phyloP scores from a whole-genome alignment of 2,888 invertebrate species.

The Lottia scabra region DNA sequence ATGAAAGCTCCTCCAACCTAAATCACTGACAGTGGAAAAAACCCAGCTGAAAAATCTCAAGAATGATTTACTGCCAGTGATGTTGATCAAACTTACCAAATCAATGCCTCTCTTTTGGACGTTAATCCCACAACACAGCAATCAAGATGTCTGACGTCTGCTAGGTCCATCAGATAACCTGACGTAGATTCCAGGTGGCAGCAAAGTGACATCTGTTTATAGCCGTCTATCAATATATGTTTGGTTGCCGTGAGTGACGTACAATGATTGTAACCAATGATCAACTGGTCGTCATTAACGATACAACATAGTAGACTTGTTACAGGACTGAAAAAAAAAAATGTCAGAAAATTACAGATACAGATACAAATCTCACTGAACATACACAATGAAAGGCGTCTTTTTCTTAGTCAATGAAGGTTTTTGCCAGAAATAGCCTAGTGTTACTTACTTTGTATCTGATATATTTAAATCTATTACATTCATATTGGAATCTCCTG shows the following conservation, averaged over 20 bases:
- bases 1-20: no score
- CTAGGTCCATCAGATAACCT: background rate
- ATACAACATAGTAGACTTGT: background rate
- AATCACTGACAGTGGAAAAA: no score
- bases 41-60: no score
- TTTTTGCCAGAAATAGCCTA: no score
- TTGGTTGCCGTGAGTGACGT: background rate
- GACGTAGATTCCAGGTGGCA: background rate
- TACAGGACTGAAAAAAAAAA: background rate
- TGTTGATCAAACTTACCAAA: background rate
- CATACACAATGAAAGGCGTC: no score
- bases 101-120: background rate
- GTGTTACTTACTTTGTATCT: no score
- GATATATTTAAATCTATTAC: background rate
- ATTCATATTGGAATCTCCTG: slow-evolving; percentile 2
- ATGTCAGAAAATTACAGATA: no score
- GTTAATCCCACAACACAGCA: background rate
- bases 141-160: background rate
- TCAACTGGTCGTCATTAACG: background rate
- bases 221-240: background rate
- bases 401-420: no score
- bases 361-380: no score
- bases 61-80: no score
- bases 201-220: background rate
- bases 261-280: background rate